Conservation (phyloP, 2,888 invertebrate genomes). For the Cetonia aurata region DNA sequence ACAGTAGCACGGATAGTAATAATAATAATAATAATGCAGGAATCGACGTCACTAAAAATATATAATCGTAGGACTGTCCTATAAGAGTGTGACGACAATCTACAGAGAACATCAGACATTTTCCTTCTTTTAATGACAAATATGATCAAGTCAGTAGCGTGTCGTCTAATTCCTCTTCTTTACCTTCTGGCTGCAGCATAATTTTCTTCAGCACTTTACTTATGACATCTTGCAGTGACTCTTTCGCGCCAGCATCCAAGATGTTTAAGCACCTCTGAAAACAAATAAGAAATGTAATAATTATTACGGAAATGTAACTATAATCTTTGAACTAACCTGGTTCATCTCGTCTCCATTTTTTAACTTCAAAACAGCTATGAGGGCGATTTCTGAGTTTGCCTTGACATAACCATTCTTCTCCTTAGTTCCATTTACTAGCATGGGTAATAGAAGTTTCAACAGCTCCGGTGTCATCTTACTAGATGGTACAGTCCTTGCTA, state of each 20-base stretch:
- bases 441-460: constrained; percentile 84
- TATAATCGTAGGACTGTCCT: background rate
- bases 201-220: constrained; percentile 88
- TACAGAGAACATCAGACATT: constrained; percentile 7
- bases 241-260: constrained; percentile 89
- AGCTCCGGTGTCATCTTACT: constrained; percentile 77
- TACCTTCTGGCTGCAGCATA: constrained; percentile 81
- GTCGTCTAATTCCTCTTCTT: constrained; percentile 93
- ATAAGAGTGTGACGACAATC: constrained; percentile 1
- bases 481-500: constrained; percentile 75
- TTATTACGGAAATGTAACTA: background rate
- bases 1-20: background rate
- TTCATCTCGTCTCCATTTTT: constrained; percentile 80
- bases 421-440: constrained; percentile 97
- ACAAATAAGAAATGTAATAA: constrained; percentile 25
- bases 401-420: constrained; percentile 97
- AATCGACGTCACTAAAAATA: constrained; percentile 15
- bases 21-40: constrained; percentile 12
- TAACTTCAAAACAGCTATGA: constrained; percentile 87
- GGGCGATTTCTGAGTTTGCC: constrained; percentile 92
- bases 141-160: constrained; percentile 84
- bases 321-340: constrained; percentile 69
- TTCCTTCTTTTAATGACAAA: constrained; percentile 27
- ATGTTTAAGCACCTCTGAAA: constrained; percentile 77
- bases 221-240: constrained; percentile 90